A percentile compares a stretch with the other conserved stretches of the same genome.
Evolutionary conservation across 2,113 vertebrate genomes (phyloP).

Genomic region (Amblyornis subalaris): DNA sequence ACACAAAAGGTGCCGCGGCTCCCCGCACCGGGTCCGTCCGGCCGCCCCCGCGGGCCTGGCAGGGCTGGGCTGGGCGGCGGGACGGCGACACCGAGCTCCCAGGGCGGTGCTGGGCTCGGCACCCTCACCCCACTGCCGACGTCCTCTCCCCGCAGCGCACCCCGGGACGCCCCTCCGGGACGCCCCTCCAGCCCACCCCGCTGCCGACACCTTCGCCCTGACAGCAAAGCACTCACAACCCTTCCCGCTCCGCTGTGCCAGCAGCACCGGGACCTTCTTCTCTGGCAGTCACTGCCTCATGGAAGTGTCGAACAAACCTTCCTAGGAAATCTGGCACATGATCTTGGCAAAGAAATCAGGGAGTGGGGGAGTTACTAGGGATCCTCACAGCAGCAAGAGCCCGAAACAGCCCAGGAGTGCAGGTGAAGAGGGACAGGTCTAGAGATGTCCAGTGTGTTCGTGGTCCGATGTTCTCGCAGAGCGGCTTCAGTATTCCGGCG

Average conservation of each 20-base stretch:
- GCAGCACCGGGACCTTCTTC: not conserved
- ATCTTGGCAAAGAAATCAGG: not conserved
- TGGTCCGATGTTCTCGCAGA: accelerated
- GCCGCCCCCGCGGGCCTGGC: too few species aligned
- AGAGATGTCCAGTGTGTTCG: not conserved
- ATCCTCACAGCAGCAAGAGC: accelerated
- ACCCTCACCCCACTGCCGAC: accelerated
- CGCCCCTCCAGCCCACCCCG: accelerated
- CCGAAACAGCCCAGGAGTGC: accelerated
- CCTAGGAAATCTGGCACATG: not conserved
- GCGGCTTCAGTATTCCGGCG: accelerated
- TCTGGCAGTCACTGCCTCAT: not conserved
- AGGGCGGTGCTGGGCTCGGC: not conserved
- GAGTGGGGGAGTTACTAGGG: not conserved
- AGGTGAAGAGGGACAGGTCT: not conserved
- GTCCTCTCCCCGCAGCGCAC: accelerated
- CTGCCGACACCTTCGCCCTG: accelerated
- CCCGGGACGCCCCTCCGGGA: not conserved
- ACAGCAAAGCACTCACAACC: not conserved
- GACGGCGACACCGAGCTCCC: too few species aligned
- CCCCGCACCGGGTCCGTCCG: not conserved
- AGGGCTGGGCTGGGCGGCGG: not conserved
- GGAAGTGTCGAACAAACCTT: not conserved
- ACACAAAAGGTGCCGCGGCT: accelerated
- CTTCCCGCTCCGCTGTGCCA: not conserved